phyloP scores from a whole-genome alignment of 2,113 vertebrate genomes.

The Equus quagga region DNA sequence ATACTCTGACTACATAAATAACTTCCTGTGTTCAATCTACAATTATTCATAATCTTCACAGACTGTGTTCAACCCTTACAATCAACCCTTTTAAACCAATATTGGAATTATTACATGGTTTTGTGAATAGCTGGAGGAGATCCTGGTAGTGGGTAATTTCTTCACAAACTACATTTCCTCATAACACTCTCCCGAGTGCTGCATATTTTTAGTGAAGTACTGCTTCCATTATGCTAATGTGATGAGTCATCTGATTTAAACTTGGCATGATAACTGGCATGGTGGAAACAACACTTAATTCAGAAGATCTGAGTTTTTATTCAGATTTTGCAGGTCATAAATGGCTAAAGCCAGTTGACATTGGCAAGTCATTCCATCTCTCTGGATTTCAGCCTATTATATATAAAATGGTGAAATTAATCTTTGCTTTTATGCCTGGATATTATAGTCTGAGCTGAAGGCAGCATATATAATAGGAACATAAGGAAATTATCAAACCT shows the following conservation, averaged over 20 bases:
- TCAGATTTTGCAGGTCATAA: slow-evolving; percentile 1
- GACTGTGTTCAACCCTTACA: neutral
- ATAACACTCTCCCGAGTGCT: neutral
- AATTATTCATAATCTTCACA: slow-evolving; percentile 46
- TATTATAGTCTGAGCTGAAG: neutral
- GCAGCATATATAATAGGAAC: neutral
- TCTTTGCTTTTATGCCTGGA: neutral
- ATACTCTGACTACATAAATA: neutral
- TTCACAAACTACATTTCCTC: slow-evolving; percentile 20
- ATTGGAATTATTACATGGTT: neutral
- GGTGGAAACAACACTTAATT: neutral
- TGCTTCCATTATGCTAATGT: slow-evolving; percentile 35
- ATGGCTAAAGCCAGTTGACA: neutral
- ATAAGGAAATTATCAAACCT: neutral
- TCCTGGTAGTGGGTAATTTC: neutral
- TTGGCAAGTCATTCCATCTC: neutral
- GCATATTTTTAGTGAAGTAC: slow-evolving; percentile 21
- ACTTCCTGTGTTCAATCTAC: slow-evolving; percentile 3
- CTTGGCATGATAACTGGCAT: neutral
- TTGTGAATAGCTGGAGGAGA: slow-evolving; percentile 4
- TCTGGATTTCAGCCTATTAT: neutral
- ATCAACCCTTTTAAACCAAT: neutral
- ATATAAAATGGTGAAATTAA: slow-evolving; percentile 1
- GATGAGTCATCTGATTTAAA: slow-evolving; percentile 48
- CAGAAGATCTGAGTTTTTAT: slow-evolving; percentile 16